These are phyloP conservation scores for Eudyptes chrysolophus DNA, from an alignment of 2,113 vertebrate species.

Conservation along the genomic window DNA sequence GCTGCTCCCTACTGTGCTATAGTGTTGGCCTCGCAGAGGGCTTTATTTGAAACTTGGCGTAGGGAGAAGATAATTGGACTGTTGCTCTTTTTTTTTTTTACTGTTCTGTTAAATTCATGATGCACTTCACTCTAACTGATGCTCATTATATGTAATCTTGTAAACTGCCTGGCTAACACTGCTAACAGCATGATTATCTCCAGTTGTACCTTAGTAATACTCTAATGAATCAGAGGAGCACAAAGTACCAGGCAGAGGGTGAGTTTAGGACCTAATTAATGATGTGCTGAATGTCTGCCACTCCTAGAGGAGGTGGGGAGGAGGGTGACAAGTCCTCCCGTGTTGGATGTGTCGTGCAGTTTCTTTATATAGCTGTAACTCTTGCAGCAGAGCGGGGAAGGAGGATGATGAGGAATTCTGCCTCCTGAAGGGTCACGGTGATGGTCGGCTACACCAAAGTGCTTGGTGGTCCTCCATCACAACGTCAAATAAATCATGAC, in stretches of 20 bases:
- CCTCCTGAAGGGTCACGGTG: accelerated
- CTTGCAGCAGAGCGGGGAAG: not conserved
- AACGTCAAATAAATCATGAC: accelerated
- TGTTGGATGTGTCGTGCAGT: not conserved
- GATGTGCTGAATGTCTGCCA: not conserved
- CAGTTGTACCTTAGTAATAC: not conserved
- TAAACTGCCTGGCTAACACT: not conserved
- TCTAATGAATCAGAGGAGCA: not conserved
- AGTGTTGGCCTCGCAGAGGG: not conserved
- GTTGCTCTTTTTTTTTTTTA: not conserved
- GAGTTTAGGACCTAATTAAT: not conserved
- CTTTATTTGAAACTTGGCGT: not conserved
- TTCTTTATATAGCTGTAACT: not conserved
- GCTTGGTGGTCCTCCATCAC: not conserved
- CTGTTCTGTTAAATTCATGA: slow-evolving; percentile 29
- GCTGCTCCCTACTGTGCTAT: slow-evolving; percentile 49
- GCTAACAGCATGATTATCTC: not conserved
- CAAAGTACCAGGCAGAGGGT: not conserved
- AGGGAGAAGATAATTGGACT: slow-evolving; percentile 45
- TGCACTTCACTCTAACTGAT: not conserved
- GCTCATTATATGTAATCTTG: slow-evolving; percentile 35
- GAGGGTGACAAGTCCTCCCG: not conserved
- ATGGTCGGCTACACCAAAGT: not conserved
- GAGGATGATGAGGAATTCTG: not conserved
- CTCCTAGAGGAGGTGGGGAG: not conserved